Conservation (phyloP, 1,140 invertebrate species). For the Olivierus martensii region DNA sequence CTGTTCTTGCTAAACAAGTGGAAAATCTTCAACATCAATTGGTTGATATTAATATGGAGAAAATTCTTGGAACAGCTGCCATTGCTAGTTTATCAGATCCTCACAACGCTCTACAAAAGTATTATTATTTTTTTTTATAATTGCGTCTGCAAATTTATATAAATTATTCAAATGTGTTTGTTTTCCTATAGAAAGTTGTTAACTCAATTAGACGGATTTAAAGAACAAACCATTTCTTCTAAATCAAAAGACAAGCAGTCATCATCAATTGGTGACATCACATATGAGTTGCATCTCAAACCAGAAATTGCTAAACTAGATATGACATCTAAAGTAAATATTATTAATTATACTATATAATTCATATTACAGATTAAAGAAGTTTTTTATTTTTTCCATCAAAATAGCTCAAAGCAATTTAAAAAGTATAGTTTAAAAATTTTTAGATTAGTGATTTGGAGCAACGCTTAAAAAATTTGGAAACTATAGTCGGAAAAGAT, state of each 20-base stretch:
- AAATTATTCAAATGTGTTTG: too few species aligned
- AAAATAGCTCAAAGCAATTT: too few species aligned
- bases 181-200: constrained; percentile 20
- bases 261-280: constrained; percentile 26
- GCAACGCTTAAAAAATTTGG: constrained; percentile 55
- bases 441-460: constrained; percentile 36
- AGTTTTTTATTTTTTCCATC: constrained; percentile 26
- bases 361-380: too few species aligned
- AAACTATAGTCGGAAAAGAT: constrained; percentile 51
- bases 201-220: constrained; percentile 19
- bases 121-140: constrained; percentile 15
- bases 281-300: constrained; percentile 44
- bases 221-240: constrained; percentile 2
- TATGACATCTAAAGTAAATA: constrained; percentile 51
- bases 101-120: constrained; percentile 43
- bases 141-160: too few species aligned
- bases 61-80: constrained; percentile 39
- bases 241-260: too few species aligned
- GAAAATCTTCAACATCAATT: constrained; percentile 42
- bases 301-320: constrained; percentile 50
- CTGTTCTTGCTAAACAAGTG: constrained; percentile 34
- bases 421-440: too few species aligned
- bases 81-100: constrained; percentile 42
- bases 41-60: constrained; percentile 40
- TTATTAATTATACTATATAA: constrained; percentile 22